Conservation (phyloP, 2,797 vertebrate species). For the Parotocinclus haroldoi region DNA sequence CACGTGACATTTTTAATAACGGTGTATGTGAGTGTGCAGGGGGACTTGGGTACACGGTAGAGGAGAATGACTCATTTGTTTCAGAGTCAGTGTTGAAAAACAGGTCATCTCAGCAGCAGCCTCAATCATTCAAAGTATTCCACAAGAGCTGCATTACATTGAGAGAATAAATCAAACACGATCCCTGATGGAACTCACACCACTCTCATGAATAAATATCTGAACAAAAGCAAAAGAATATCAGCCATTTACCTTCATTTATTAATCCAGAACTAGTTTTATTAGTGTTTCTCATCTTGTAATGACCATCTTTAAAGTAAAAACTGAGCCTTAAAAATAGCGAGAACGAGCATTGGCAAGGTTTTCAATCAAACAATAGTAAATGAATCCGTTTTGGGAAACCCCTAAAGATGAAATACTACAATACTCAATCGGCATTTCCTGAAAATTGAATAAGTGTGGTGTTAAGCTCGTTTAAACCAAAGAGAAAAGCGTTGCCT, state of each 20-base stretch:
- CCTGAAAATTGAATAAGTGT: too few relatives aligned
- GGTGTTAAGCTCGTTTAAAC: too few relatives aligned
- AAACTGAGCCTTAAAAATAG: too few relatives aligned
- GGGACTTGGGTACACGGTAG: slow-evolving; percentile 73
- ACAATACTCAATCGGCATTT: too few relatives aligned
- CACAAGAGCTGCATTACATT: slow-evolving; percentile 29
- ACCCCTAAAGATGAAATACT: too few relatives aligned
- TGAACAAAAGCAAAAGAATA: slow-evolving; percentile 9
- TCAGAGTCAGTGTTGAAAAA: slow-evolving; percentile 63
- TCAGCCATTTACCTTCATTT: neutral
- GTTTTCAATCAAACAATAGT: too few relatives aligned
- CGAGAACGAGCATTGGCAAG: too few relatives aligned
- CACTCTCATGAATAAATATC: slow-evolving; percentile 23
- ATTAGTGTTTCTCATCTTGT: too few relatives aligned
- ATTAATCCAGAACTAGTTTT: too few relatives aligned
- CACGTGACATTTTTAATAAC: slow-evolving; percentile 74
- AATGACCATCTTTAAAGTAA: too few relatives aligned
- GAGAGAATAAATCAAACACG: slow-evolving; percentile 18
- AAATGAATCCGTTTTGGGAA: too few relatives aligned
- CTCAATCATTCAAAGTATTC: slow-evolving; percentile 33
- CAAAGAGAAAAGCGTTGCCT: too few relatives aligned
- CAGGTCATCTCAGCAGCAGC: slow-evolving; percentile 34
- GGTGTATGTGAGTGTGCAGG: slow-evolving; percentile 65
- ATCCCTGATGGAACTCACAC: slow-evolving; percentile 2
- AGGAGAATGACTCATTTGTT: slow-evolving; percentile 77